Percentiles rank a stretch among this genome's conserved stretches.
Conservation (phyloP, 2,797 vertebrate genomes). For the Heterohyrax brucei region DNA sequence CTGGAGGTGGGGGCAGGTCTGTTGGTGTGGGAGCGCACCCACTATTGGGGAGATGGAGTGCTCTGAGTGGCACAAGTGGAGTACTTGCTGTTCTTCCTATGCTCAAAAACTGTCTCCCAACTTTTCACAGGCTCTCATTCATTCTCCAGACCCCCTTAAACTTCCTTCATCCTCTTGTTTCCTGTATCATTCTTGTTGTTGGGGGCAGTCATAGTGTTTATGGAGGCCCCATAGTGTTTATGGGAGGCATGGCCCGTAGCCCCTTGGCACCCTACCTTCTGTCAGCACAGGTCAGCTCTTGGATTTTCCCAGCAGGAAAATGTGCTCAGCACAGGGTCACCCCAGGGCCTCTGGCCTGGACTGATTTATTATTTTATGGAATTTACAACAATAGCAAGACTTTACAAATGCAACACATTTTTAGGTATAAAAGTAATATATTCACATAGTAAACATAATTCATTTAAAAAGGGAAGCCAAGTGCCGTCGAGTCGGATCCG, state of each 20-base stretch:
- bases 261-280: not conserved
- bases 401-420: not conserved
- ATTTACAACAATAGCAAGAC: not conserved
- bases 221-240: not conserved
- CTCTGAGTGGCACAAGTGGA: not conserved
- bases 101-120: not conserved
- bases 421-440: not conserved
- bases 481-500: too few species aligned
- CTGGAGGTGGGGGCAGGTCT: not conserved
- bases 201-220: not conserved
- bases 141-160: not conserved
- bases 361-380: not conserved
- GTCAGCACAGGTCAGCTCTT: not conserved
- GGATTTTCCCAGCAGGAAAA: not conserved
- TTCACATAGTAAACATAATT: not conserved
- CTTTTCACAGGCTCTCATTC: not conserved
- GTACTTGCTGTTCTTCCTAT: not conserved
- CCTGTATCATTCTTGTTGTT: too few species aligned
- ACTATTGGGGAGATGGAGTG: not conserved
- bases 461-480: not conserved
- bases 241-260: not conserved
- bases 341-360: not conserved
- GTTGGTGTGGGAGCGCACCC: too few species aligned
- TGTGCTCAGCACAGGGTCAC: not conserved
- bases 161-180: not conserved